phyloP scores from a whole-genome alignment of 1,140 invertebrate genomes.

The Cepaea nemoralis region DNA sequence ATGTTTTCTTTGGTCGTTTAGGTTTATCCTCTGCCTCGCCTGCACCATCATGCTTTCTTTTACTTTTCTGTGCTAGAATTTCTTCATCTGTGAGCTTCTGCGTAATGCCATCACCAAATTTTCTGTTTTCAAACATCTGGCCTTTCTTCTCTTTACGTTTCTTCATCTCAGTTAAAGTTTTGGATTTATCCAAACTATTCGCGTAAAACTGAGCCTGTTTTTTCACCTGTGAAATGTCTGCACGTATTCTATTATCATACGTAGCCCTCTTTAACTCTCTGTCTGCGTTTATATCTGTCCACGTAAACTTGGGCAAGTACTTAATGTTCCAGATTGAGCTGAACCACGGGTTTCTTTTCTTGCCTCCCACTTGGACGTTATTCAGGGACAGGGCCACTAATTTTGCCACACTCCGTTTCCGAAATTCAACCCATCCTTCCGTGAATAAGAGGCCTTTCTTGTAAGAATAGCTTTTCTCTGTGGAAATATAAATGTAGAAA shows the following conservation, averaged over 20 bases:
- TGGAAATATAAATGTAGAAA: constrained; percentile 30
- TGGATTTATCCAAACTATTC: constrained; percentile 23
- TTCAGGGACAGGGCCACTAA: constrained; percentile 85
- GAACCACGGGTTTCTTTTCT: constrained; percentile 87
- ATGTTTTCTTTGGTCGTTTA: constrained; percentile 34
- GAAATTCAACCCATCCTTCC: constrained; percentile 97
- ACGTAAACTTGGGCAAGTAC: constrained; percentile 93
- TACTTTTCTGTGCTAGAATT: constrained; percentile 24
- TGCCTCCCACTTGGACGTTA: constrained; percentile 86
- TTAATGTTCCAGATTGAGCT: constrained; percentile 96
- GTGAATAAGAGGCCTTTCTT: constrained; percentile 79
- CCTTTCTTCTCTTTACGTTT: constrained; percentile 36
- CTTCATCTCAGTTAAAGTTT: constrained; percentile 32
- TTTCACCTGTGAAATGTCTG: constrained; percentile 87
- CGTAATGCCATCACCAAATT: constrained; percentile 7
- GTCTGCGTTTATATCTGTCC: constrained; percentile 92
- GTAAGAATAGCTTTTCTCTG: constrained; percentile 59
- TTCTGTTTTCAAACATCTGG: constrained; percentile 21
- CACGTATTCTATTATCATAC: constrained; percentile 85
- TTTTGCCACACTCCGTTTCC: constrained; percentile 90
- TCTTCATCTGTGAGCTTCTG: constrained; percentile 38
- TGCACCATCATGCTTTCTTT: background rate
- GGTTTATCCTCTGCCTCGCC: background rate
- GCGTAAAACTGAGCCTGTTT: constrained; percentile 35
- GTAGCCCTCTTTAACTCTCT: constrained; percentile 91